phyloP scores from a whole-genome alignment of 2,888 invertebrate genomes.

The Venusia cambrica region DNA sequence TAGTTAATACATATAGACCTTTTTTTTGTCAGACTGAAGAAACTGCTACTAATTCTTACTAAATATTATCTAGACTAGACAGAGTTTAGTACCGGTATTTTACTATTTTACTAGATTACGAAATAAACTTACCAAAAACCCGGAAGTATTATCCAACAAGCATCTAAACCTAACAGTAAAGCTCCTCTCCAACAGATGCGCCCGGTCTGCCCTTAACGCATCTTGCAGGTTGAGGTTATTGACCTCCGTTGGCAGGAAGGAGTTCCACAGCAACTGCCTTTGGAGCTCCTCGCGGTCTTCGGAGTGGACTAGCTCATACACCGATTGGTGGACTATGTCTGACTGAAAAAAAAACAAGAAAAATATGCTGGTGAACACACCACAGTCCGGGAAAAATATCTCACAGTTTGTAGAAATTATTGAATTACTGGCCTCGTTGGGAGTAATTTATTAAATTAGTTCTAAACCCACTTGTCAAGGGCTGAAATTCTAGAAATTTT shows the following conservation, averaged over 20 bases:
- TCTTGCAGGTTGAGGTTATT: conserved; percentile 90
- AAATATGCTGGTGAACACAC: background rate
- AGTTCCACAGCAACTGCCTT: conserved; percentile 96
- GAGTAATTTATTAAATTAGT: too few species aligned
- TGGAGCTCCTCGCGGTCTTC: conserved; percentile 99
- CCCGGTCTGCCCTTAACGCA: conserved; percentile 92
- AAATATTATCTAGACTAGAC: too few species aligned
- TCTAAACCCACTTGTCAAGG: too few species aligned
- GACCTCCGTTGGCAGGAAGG: conserved; percentile 91
- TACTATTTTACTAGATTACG: too few species aligned
- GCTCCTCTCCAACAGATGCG: conserved; percentile 95
- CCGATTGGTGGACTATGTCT: conserved; percentile 99
- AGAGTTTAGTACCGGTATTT: too few species aligned
- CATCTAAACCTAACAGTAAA: conserved; percentile 99
- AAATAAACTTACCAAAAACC: conserved; percentile 91
- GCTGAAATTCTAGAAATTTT: too few species aligned
- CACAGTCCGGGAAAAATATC: too few species aligned
- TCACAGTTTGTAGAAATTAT: too few species aligned
- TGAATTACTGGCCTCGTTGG: too few species aligned
- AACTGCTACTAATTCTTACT: too few species aligned
- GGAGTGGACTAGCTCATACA: conserved; percentile 99
- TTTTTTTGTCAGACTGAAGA: too few species aligned
- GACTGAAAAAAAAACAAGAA: conserved; percentile 86
- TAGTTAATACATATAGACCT: too few species aligned
- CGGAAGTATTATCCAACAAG: conserved; percentile 99